A percentile compares a stretch with the other conserved stretches of the same genome.
Conservation (phyloP, 2,113 vertebrate genomes). For the Vireo altiloquus region DNA sequence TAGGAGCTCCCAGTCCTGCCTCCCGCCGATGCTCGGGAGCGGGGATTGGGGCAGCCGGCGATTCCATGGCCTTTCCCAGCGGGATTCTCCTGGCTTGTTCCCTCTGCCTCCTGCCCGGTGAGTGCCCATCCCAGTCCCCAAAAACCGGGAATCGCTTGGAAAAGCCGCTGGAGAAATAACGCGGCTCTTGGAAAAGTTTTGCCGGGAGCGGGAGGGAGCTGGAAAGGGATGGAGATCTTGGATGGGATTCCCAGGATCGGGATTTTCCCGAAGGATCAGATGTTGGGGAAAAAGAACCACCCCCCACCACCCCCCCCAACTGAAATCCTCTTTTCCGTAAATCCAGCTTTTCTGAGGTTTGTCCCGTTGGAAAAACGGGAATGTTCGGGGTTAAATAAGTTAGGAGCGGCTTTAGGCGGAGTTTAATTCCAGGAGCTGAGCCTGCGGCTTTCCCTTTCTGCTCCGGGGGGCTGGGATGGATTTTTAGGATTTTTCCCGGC, state of each 20-base stretch:
- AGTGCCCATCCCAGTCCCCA: neutral
- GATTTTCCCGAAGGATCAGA: neutral
- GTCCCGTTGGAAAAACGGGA: neutral
- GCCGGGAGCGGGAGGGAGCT: neutral
- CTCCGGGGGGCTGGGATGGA: neutral
- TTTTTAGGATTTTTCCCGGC: neutral
- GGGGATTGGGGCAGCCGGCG: slow-evolving; percentile 15
- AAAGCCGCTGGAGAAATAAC: neutral
- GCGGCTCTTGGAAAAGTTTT: neutral
- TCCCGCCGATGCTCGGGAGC: slow-evolving; percentile 20
- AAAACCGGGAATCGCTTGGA: neutral
- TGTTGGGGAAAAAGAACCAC: rapidly evolving
- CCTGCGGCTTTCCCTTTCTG: neutral
- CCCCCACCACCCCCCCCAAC: rapidly evolving
- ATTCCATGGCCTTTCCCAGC: slow-evolving; percentile 84
- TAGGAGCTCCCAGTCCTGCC: slow-evolving; percentile 61
- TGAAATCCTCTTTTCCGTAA: neutral
- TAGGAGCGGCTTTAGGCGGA: neutral
- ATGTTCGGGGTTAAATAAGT: neutral
- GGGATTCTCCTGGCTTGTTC: slow-evolving; percentile 83
- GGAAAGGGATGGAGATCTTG: neutral
- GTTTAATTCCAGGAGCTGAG: neutral
- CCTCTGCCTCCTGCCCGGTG: slow-evolving; percentile 86
- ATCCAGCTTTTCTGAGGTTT: neutral
- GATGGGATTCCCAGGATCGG: neutral